Evolutionary conservation across 2,797 vertebrate genomes (phyloP).

Genomic region (Sebastolobus alascanus): DNA sequence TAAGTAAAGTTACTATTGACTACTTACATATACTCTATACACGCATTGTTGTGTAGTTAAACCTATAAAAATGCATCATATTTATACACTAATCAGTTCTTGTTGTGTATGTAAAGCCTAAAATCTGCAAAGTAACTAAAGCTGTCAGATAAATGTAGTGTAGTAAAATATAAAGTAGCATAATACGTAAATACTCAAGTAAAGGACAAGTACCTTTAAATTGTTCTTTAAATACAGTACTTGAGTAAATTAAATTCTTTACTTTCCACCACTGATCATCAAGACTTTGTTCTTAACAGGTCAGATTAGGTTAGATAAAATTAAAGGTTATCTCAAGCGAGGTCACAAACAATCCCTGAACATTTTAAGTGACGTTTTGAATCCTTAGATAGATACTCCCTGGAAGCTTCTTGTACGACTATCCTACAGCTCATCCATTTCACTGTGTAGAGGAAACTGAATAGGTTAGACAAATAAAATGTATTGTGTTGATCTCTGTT

Average conservation of each 20-base stretch:
- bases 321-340: not conserved
- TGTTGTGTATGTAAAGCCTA: not conserved
- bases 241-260: not conserved
- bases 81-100: not conserved
- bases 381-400: not conserved
- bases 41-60: not conserved
- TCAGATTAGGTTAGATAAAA: not conserved
- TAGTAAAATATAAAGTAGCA: not conserved
- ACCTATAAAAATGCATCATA: not conserved
- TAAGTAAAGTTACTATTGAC: not conserved
- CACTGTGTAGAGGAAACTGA: not conserved
- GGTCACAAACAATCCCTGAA: not conserved
- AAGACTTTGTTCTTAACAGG: not conserved
- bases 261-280: not conserved
- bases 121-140: not conserved
- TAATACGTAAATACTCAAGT: not conserved
- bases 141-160: not conserved
- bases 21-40: not conserved
- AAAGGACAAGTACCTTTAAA: not conserved
- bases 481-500: slow-evolving; percentile 11
- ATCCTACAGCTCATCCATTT: not conserved
- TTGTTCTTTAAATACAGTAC: not conserved
- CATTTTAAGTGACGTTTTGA: not conserved
- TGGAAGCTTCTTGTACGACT: not conserved
- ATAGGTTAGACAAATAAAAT: not conserved